phyloP scores from a whole-genome alignment of 1,140 invertebrate genomes.

The Neuroterus valhalla region DNA sequence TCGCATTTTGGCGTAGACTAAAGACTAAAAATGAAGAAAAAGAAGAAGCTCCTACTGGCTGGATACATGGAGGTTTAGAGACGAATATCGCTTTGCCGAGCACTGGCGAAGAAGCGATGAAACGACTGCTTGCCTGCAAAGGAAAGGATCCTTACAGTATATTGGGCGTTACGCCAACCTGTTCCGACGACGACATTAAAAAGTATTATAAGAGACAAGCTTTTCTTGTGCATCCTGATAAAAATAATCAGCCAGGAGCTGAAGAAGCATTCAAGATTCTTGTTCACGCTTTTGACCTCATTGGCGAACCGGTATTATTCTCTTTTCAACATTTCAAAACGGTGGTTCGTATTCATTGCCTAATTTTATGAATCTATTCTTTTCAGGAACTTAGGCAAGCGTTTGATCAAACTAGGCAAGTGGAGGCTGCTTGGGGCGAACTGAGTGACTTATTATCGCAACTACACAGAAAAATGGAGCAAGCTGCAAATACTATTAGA shows the following conservation, averaged over 20 bases:
- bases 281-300: conserved; percentile 94
- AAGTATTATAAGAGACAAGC: conserved; percentile 95
- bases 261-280: conserved; percentile 97
- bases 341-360: too few species aligned
- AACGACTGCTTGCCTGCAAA: conserved; percentile 91
- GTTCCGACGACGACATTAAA: conserved; percentile 94
- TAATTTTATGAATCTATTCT: background rate
- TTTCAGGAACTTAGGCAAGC: conserved; percentile 85
- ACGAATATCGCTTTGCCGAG: conserved; percentile 89
- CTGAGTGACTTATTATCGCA: conserved; percentile 88
- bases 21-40: conserved; percentile 75
- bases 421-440: conserved; percentile 89
- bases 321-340: conserved; percentile 10
- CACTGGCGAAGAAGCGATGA: conserved; percentile 96
- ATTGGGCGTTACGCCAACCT: conserved; percentile 88
- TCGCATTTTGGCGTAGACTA: conserved; percentile 79
- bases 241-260: conserved; percentile 94
- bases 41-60: conserved; percentile 64
- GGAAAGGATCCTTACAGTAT: conserved; percentile 97
- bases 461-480: conserved; percentile 94
- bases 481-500: conserved; percentile 91
- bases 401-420: conserved; percentile 87
- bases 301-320: conserved; percentile 88
- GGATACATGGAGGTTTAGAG: conserved; percentile 79
- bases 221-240: conserved; percentile 95